Evolutionary conservation across 2,113 vertebrate genomes (phyloP).

Genomic region (Chascanopsetta lugubris): DNA sequence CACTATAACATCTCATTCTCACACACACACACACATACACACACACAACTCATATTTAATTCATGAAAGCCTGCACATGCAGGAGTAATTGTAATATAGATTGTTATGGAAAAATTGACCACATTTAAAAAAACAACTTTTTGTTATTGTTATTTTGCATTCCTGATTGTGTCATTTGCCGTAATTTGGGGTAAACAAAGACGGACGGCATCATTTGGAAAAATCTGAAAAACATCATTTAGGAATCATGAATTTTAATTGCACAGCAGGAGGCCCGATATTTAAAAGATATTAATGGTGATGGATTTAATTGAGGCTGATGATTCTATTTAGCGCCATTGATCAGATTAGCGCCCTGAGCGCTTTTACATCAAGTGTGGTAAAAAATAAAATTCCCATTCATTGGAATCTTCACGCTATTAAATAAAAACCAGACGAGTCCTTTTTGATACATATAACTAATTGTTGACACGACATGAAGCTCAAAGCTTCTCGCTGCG

Average conservation of each 20-base stretch:
- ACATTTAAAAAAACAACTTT: slow-evolving; percentile 88
- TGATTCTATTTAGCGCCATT: neutral
- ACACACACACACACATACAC: slow-evolving; percentile 99
- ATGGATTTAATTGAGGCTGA: slow-evolving; percentile 32
- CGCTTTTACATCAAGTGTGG: neutral
- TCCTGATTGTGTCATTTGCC: slow-evolving; percentile 83
- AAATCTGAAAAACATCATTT: slow-evolving; percentile 20
- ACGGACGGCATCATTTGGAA: slow-evolving; percentile 16
- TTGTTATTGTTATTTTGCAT: slow-evolving; percentile 91
- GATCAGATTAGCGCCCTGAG: neutral
- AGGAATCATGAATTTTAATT: slow-evolving; percentile 1
- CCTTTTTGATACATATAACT: slow-evolving; percentile 36
- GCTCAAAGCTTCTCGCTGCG: slow-evolving; percentile 31
- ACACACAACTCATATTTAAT: slow-evolving; percentile 99
- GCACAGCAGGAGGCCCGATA: neutral
- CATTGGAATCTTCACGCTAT: slow-evolving; percentile 16
- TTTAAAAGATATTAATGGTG: neutral
- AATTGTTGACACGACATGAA: slow-evolving; percentile 51
- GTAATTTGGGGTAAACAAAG: slow-evolving; percentile 81
- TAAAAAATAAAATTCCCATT: slow-evolving; percentile 32
- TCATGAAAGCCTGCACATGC: slow-evolving; percentile 97
- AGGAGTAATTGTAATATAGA: slow-evolving; percentile 99
- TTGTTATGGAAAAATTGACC: slow-evolving; percentile 94
- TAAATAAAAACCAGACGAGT: neutral
- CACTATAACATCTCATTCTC: slow-evolving; percentile 99